phyloP scores from a whole-genome alignment of 1,140 invertebrate species.

The Andrena cerasifolii region DNA sequence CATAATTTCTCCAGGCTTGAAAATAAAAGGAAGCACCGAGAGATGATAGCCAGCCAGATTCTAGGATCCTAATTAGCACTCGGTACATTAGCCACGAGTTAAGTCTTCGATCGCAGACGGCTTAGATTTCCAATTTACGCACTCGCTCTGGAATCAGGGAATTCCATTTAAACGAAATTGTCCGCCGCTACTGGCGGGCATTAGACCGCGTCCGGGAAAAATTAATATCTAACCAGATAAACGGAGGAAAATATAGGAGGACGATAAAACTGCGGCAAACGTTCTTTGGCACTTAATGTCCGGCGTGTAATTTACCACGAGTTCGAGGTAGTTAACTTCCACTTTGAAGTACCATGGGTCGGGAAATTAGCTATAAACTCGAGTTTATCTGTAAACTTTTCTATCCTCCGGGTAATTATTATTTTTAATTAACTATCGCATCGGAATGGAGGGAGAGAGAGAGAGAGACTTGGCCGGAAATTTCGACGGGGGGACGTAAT shows the following conservation, averaged over 20 bases:
- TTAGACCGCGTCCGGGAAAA: not conserved
- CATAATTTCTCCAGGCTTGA: too few relatives aligned
- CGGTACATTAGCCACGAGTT: too few relatives aligned
- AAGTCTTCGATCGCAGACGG: too few relatives aligned
- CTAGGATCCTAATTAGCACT: too few relatives aligned
- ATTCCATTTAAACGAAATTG: not conserved
- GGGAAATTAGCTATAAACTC: constrained; percentile 59
- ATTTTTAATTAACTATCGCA: constrained; percentile 54
- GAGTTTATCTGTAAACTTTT: constrained; percentile 62
- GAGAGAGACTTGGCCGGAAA: too few relatives aligned
- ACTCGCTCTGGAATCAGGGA: not conserved
- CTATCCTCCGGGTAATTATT: constrained; percentile 51
- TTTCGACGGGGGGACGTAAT: constrained; percentile 26
- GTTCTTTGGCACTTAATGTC: constrained; percentile 60
- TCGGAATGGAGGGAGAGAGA: not conserved
- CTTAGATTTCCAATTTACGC: too few relatives aligned
- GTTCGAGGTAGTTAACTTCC: constrained; percentile 58
- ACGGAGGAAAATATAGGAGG: constrained; percentile 38
- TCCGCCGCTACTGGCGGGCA: not conserved
- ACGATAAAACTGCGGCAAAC: constrained; percentile 51
- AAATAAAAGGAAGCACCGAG: too few relatives aligned
- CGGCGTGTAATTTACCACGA: constrained; percentile 55
- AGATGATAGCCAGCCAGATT: too few relatives aligned
- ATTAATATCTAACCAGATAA: constrained; percentile 48
- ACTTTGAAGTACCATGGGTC: constrained; percentile 37